phyloP scores from a whole-genome alignment of 2,113 vertebrate species.

The Delphinus delphis region DNA sequence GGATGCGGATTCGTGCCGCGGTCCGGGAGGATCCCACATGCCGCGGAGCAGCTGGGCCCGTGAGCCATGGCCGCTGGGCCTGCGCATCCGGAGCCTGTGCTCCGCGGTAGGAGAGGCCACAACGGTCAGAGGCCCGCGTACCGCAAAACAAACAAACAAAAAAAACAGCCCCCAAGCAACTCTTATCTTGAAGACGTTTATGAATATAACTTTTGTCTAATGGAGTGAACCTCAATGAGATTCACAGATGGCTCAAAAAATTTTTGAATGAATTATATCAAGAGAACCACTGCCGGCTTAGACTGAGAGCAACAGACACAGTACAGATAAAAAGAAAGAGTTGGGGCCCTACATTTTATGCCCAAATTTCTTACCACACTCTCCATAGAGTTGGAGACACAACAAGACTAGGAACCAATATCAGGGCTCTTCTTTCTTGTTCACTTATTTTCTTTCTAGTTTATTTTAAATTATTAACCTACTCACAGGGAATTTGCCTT shows the following conservation, averaged over 20 bases:
- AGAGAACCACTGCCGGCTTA: neutral
- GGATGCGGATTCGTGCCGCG: too few species aligned
- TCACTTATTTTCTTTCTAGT: neutral
- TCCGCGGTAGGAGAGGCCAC: too few species aligned
- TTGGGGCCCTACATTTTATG: neutral
- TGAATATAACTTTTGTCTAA: neutral
- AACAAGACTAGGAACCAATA: neutral
- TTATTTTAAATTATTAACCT: neutral
- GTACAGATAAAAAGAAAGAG: neutral
- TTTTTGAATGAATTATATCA: neutral
- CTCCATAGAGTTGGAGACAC: neutral
- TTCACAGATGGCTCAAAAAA: neutral
- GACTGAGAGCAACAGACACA: neutral
- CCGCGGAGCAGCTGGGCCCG: too few species aligned
- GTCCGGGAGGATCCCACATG: too few species aligned
- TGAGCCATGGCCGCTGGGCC: too few species aligned
- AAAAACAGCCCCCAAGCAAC: too few species aligned
- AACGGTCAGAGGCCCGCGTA: rapidly evolving
- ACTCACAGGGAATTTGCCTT: neutral
- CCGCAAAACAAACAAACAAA: neutral
- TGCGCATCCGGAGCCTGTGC: too few species aligned
- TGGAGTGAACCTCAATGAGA: neutral
- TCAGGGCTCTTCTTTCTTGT: neutral
- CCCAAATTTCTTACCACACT: neutral
- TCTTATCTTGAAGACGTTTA: neutral